A percentile compares a stretch with the other conserved stretches of the same genome.
Conservation (phyloP, 2,113 vertebrate species). For the Apodemus sylvaticus region DNA sequence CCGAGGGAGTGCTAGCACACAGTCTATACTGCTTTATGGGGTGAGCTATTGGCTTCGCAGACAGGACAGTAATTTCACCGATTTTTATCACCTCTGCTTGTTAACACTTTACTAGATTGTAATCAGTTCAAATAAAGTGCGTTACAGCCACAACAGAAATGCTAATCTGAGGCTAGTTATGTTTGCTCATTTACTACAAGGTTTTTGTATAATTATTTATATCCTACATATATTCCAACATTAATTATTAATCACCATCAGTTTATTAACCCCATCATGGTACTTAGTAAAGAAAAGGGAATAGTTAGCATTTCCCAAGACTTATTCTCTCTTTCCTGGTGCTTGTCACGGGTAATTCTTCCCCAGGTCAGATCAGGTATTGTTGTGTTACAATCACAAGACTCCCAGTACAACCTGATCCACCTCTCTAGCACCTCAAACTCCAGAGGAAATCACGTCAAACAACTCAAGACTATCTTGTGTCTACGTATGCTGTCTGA, state of each 20-base stretch:
- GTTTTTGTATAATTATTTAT: not conserved
- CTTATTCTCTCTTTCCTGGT: not conserved
- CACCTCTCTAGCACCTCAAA: not conserved
- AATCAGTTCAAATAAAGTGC: conserved; percentile 19
- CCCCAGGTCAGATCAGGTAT: not conserved
- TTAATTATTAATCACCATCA: not conserved
- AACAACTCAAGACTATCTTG: not conserved
- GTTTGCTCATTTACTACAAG: not conserved
- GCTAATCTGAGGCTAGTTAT: not conserved
- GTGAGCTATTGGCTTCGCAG: not conserved
- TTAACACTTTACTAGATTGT: not conserved
- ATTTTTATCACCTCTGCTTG: not conserved
- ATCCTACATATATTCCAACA: not conserved
- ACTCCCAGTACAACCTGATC: not conserved
- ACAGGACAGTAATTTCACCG: not conserved
- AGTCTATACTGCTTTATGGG: not conserved
- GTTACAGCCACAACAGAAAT: not conserved
- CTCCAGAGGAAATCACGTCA: not conserved
- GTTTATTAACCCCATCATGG: conserved; percentile 25
- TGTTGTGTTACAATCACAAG: not conserved
- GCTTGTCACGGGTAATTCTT: not conserved
- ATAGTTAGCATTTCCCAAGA: not conserved
- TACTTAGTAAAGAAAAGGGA: conserved; percentile 4
- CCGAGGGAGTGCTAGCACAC: fast-evolving
- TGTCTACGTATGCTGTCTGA: not conserved